These are phyloP conservation scores for Zosterops borbonicus DNA, from an alignment of 2,113 vertebrate genomes.

Conservation along the genomic window DNA sequence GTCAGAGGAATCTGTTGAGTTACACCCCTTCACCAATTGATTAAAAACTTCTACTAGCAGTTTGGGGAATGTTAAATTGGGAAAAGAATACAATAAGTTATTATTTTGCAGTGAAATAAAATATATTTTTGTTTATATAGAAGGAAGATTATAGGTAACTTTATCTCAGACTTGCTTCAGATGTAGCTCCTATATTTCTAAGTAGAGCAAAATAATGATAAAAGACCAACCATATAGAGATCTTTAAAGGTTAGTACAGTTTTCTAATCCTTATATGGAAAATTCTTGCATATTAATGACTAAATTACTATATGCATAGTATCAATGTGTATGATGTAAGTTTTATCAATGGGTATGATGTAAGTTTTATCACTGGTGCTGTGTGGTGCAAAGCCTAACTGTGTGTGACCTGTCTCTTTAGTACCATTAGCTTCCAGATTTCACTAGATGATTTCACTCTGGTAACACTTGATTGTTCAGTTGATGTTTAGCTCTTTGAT, in stretches of 20 bases:
- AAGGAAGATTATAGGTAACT: neutral
- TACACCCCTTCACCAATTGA: neutral
- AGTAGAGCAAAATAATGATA: neutral
- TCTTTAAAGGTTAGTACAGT: neutral
- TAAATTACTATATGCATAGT: neutral
- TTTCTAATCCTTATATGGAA: neutral
- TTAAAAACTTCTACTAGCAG: neutral
- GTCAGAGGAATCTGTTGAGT: neutral
- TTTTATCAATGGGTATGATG: neutral
- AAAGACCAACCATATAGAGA: neutral
- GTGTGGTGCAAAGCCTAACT: neutral
- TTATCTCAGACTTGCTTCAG: neutral
- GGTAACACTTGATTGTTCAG: neutral
- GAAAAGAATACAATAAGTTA: neutral
- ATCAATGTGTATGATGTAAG: neutral
- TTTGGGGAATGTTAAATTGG: neutral
- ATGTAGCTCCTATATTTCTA: neutral
- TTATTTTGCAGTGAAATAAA: neutral
- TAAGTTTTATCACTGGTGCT: neutral
- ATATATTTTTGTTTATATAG: neutral
- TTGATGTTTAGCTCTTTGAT: neutral
- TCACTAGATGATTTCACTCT: neutral
- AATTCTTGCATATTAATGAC: neutral
- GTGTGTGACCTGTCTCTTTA: neutral
- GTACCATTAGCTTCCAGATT: neutral